Percentiles rank a stretch among this genome's conserved stretches.
Conservation (phyloP, 1,140 invertebrate genomes). For the Thalassaphorura encarpata region DNA sequence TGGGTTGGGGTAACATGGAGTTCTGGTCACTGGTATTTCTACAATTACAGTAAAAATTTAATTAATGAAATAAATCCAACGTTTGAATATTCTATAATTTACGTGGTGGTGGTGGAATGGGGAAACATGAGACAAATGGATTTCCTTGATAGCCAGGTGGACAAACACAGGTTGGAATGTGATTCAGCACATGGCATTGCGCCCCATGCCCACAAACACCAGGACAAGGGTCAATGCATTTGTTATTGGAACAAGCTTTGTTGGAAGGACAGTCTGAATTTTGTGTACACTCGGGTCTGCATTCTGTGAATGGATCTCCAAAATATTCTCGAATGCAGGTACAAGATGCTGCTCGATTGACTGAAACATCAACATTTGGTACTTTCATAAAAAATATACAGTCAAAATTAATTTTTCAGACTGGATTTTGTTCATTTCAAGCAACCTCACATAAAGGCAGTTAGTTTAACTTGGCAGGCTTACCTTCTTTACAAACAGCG, state of each 20-base stretch:
- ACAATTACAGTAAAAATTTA: background rate
- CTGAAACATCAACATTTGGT: too few species aligned
- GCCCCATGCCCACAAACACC: conserved; percentile 58
- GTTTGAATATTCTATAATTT: background rate
- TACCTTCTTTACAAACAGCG: conserved; percentile 46
- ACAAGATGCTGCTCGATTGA: conserved; percentile 38
- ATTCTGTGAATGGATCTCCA: conserved; percentile 48
- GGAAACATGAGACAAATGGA: conserved; percentile 45
- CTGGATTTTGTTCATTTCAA: too few species aligned
- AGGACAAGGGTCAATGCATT: conserved; percentile 57
- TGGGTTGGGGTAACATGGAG: conserved; percentile 31
- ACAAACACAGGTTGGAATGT: conserved; percentile 61
- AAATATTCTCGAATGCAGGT: conserved; percentile 49
- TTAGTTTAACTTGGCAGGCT: too few species aligned
- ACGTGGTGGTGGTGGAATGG: conserved; percentile 8
- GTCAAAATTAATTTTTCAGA: too few species aligned
- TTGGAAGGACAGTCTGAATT: conserved; percentile 48
- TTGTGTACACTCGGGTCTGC: conserved; percentile 53
- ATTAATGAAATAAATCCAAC: background rate
- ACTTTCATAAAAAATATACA: too few species aligned
- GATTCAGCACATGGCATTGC: conserved; percentile 61
- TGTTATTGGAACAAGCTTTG: conserved; percentile 50
- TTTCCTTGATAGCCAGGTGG: conserved; percentile 57
- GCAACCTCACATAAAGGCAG: too few species aligned
- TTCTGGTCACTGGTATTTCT: background rate